Percentiles rank a stretch among this genome's conserved stretches.
Conservation (phyloP, 2,888 invertebrate genomes). For the Agrochola litura region DNA sequence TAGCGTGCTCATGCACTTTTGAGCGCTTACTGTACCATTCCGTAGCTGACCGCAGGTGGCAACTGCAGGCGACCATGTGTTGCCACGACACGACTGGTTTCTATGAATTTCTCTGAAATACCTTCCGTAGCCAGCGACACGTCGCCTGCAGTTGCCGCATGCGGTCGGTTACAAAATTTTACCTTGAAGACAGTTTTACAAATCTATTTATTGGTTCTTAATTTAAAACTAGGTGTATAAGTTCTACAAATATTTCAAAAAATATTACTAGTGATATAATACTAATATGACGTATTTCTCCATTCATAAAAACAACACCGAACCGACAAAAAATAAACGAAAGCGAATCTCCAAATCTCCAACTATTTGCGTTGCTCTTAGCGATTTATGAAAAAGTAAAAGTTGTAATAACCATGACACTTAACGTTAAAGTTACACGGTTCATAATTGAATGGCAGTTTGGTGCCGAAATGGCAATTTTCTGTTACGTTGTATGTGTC, state of each 20-base stretch:
- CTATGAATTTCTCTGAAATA: no score
- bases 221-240: no score
- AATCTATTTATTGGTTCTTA: no score
- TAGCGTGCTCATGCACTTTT: no score
- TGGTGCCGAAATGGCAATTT: constrained; percentile 68
- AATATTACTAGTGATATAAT: neutral
- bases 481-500: constrained; percentile 78
- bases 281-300: constrained; percentile 24
- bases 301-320: constrained; percentile 31
- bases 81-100: no score
- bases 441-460: constrained; percentile 65
- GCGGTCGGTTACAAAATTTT: no score
- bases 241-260: neutral
- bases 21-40: no score
- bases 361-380: constrained; percentile 73
- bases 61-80: no score
- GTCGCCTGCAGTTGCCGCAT: no score
- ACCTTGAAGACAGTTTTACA: no score
- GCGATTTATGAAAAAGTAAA: constrained; percentile 78
- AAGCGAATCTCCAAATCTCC: constrained; percentile 79
- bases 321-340: constrained; percentile 68
- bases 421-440: constrained; percentile 69
- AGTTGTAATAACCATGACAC: constrained; percentile 65
- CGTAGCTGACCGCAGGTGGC: no score
- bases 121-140: no score